Evolutionary conservation across 1,140 invertebrate species (phyloP).

Genomic region (Leptestheria dahalacensis): DNA sequence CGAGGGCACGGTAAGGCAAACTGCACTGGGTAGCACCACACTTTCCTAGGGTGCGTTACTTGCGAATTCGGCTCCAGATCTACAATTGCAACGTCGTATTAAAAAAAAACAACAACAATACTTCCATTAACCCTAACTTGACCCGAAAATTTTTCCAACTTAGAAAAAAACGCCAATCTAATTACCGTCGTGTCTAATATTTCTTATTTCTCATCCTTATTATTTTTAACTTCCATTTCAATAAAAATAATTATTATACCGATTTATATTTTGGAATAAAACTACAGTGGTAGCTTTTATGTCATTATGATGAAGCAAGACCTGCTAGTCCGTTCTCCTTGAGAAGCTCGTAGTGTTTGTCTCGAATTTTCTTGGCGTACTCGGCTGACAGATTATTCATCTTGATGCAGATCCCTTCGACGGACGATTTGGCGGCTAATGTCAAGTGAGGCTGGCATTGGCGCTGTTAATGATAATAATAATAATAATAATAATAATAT

Average conservation of each 20-base stretch:
- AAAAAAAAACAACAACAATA: neutral
- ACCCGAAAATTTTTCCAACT: too few relatives aligned
- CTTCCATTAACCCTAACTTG: neutral
- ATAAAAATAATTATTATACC: too few relatives aligned
- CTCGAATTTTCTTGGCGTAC: constrained; percentile 75
- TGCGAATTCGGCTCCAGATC: constrained; percentile 7
- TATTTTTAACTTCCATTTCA: too few relatives aligned
- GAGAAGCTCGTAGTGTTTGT: constrained; percentile 67
- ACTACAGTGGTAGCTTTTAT: too few relatives aligned
- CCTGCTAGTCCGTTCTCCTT: constrained; percentile 65
- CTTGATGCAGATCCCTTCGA: constrained; percentile 89
- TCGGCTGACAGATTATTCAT: constrained; percentile 84
- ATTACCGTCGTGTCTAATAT: too few relatives aligned
- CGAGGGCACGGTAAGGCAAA: constrained; percentile 70
- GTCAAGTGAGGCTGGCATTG: constrained; percentile 90
- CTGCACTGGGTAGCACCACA: constrained; percentile 89
- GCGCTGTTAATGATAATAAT: constrained; percentile 32
- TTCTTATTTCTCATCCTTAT: too few relatives aligned
- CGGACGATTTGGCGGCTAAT: constrained; percentile 81
- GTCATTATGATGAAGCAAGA: too few relatives aligned
- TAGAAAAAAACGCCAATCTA: too few relatives aligned
- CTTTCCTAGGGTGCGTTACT: constrained; percentile 36
- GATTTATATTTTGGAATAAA: too few relatives aligned
- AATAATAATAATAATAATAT: too few relatives aligned
- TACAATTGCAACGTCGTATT: neutral